A percentile compares a stretch with the other conserved stretches of the same genome.
Evolutionary conservation across 2,888 invertebrate genomes (phyloP).

Genomic region (Drosophila mimetica): DNA sequence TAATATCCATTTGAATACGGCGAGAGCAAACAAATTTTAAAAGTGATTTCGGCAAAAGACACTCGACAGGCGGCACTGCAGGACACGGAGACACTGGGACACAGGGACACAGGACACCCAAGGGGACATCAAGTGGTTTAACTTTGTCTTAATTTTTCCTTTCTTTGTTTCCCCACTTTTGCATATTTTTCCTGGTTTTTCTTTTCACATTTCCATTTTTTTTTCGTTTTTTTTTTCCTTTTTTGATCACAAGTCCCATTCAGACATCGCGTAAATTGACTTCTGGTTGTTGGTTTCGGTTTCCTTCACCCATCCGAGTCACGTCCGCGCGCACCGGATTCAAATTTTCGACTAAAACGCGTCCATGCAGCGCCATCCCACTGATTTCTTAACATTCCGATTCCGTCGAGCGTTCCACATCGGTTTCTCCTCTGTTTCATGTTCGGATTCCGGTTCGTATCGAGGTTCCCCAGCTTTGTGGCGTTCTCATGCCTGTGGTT

Average conservation of each 20-base stretch:
- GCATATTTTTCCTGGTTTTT: constrained; percentile 26
- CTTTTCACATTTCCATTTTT: constrained; percentile 14
- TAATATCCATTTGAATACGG: constrained; percentile 59
- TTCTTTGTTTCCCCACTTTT: constrained; percentile 25
- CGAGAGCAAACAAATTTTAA: constrained; percentile 59
- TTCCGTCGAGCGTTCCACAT: constrained; percentile 23
- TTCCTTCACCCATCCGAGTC: constrained; percentile 46
- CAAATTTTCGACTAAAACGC: constrained; percentile 72
- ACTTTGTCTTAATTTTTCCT: constrained; percentile 46
- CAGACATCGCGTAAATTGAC: constrained; percentile 49
- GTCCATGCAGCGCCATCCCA: constrained; percentile 46
- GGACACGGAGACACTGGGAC: constrained; percentile 16
- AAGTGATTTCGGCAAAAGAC: constrained; percentile 61
- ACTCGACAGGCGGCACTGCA: constrained; percentile 42
- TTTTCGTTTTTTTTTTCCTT: constrained; percentile 19
- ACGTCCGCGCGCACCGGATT: constrained; percentile 72
- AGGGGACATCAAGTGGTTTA: constrained; percentile 47
- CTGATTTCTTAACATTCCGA: constrained; percentile 15
- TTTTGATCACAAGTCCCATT: constrained; percentile 19
- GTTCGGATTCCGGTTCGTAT: constrained; percentile 3
- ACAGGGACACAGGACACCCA: constrained; percentile 31
- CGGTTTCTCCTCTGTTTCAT: constrained; percentile 15
- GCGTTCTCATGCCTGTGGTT: constrained; percentile 8
- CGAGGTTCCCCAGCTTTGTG: constrained; percentile 27
- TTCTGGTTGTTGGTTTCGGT: constrained; percentile 24